Base-by-base conservation (phyloP, 2,797 vertebrate species). In the Sebastes flavidus region DNA sequence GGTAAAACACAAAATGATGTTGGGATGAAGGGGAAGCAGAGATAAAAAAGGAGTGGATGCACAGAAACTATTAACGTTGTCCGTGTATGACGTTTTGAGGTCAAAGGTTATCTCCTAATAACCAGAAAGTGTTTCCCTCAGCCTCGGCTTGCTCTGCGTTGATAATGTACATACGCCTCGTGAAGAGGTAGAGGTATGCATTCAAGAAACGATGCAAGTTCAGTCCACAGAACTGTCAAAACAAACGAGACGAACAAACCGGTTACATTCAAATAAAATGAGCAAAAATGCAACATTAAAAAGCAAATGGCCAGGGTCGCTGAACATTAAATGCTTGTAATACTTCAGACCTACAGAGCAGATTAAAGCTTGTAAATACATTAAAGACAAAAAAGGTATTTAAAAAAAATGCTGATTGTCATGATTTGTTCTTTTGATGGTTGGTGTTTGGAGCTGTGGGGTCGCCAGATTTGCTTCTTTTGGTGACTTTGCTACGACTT, bases 321-420 rank as follows among this genome's bases (percentile, higher is more conserved):
- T 88, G 93, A 95, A 93, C 89, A 91, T 86, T 84, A 95, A 91
- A 94, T 96, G 95, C 96, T 97, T 97, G 96, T 96, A 96, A 96
- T 97, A 96, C 96, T 96, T 94, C 95, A 96, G 95, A 96, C 94
- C 94, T 97, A 96, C 97, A 97, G 95, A 97, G 94, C 96, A 96
- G 96, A 95, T 96, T 96, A 97, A 98, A 97, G 96, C 97, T 97
- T 99, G 97, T 99, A 98, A 98, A 99, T 98, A 98, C 93, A 98
- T 97, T 96, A 96, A 96, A 96, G 93, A 95, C 88, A 85, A 94
- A 94, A 96, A 96, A 93, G 86, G 87, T 92, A 93, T 95, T 94
- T 94, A 90, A 94, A 94, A 94, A 78, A 78, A 79, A 32, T 52
- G 55, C 24, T 58, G 49, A 78, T 87, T 88, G 84, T 85, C 60